phyloP scores from a whole-genome alignment of 2,797 vertebrate genomes.

The Paedocypris micromegethes region DNA sequence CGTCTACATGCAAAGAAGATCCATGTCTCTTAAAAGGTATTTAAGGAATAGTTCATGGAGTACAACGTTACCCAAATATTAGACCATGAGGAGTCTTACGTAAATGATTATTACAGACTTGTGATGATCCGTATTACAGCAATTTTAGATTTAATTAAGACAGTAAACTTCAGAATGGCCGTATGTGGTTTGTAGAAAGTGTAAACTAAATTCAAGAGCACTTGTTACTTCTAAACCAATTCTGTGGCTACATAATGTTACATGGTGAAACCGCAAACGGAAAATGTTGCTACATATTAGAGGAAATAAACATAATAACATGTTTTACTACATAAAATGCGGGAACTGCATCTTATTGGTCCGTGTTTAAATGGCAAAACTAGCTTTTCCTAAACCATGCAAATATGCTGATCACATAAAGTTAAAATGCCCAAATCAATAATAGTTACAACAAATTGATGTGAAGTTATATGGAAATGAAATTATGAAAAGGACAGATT shows the following conservation, averaged over 20 bases:
- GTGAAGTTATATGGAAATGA: neutral
- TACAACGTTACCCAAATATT: too few species aligned
- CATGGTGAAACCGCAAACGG: conserved; percentile 52
- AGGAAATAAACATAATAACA: conserved; percentile 40
- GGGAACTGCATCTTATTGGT: conserved; percentile 23
- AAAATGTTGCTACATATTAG: conserved; percentile 43
- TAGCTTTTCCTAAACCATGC: conserved; percentile 54
- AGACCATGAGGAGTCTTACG: too few species aligned
- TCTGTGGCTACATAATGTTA: conserved; percentile 51
- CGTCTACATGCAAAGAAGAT: too few species aligned
- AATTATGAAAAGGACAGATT: neutral
- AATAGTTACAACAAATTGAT: neutral
- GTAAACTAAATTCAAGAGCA: conserved; percentile 19
- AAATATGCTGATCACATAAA: conserved; percentile 58
- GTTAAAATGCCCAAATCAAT: conserved; percentile 18
- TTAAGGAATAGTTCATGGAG: too few species aligned
- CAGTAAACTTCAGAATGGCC: neutral
- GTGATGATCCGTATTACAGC: too few species aligned
- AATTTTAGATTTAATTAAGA: too few species aligned
- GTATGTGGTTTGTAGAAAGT: conserved; percentile 8
- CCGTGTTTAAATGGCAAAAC: conserved; percentile 37
- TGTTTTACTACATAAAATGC: conserved; percentile 48
- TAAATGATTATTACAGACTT: too few species aligned
- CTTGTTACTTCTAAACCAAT: conserved; percentile 32
- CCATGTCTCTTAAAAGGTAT: too few species aligned